Conservation (phyloP, 2,797 vertebrate genomes). For the Sebastes diaconus region DNA sequence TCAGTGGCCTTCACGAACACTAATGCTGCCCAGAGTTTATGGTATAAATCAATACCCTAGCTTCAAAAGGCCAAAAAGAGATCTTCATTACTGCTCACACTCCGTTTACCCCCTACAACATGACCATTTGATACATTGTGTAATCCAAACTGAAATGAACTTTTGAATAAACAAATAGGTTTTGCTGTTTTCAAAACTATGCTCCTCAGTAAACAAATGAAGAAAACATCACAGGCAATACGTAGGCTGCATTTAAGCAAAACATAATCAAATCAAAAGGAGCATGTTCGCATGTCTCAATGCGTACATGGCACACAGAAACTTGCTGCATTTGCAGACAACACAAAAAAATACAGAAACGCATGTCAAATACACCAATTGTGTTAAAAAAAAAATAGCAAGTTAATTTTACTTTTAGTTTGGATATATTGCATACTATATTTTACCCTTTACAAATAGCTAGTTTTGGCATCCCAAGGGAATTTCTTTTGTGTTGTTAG, state of each 20-base stretch:
- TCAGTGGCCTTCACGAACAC: background rate
- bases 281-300: background rate
- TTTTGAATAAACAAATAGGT: background rate
- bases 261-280: background rate
- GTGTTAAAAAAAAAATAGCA: background rate
- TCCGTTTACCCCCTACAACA: background rate
- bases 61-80: slow-evolving; percentile 7
- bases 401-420: background rate
- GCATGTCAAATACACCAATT: background rate
- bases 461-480: background rate
- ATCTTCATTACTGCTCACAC: background rate
- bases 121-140: background rate
- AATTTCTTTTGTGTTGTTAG: background rate
- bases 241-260: background rate
- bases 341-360: background rate
- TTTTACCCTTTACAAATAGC: background rate
- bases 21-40: slow-evolving; percentile 2
- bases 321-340: background rate
- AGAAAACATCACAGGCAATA: background rate
- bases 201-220: background rate
- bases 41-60: slow-evolving; percentile 23
- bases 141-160: background rate
- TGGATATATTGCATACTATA: background rate
- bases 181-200: background rate
- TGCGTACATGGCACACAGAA: background rate